Base-by-base conservation (phyloP, 2,888 invertebrate species). In the Serripes groenlandicus region DNA sequence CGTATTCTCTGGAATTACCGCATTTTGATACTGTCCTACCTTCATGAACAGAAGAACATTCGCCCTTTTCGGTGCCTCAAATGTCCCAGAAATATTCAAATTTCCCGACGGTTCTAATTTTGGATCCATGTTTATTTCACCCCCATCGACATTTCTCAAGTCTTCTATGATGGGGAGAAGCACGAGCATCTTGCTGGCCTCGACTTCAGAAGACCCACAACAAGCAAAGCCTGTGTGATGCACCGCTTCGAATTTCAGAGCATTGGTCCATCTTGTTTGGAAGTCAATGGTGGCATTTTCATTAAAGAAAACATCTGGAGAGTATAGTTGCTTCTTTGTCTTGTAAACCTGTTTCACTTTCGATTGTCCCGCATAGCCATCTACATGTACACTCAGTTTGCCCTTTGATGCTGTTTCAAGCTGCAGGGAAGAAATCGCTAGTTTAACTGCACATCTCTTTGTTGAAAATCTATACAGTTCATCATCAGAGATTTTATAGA, bases 401-500 rank as follows among this genome's bases (percentile, higher is more conserved):
- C 23, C 30, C 23, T 32, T 23, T n/a, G n/a, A n/a, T 7, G 21
- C 30, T 21, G 28, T 15, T 3, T 28, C 15, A 26, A 64, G 52
- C 49, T 64, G 7, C 11, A 74, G 18, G 23, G 28, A n/a, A 18
- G 73, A 35, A 26, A 23, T 32, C 18, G 87, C 83, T 35, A 89
- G 49, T 35, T 56, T 70, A 4, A 87, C 35, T 32, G 60, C 28
- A 18, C 85, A 76, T 18, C 60, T 76, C 72, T 92, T 92, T 28
- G 91, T 92, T 37, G 89, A 83, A 9, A 73, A 35, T 2, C 35
- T 35, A 37, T 26, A 73, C 90, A 81, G 75, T 72, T 94, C 89
- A 35, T 91, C 89, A 35, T 83, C 89, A 9, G 89, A 87, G 75
- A 95, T 92, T 56, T 91, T 90, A 28, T 93, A 91, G 32, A 95